Evolutionary conservation across 2,113 vertebrate genomes (phyloP), one percentile per base, ranked within the genome.

Genomic region (Strix aluco): DNA sequence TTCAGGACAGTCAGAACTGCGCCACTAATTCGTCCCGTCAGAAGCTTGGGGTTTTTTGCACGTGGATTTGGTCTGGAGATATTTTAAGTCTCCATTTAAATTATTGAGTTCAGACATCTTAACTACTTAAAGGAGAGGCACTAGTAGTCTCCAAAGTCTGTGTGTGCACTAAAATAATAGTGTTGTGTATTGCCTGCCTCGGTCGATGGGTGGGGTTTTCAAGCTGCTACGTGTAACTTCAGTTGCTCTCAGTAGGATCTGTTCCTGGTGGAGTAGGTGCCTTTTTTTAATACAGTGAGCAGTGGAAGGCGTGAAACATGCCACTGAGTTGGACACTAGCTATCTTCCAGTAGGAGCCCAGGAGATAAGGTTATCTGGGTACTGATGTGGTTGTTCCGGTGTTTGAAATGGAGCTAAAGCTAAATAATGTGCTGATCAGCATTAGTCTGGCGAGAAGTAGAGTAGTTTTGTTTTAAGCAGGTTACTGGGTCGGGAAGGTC

Each of bases 21-120:
- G 13, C 75, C 4, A 15, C 30, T 85, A 13, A 79, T 82, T 85
- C 86, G 13, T 49, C 34, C 36, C 38, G 0, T 29, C 72, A 47
- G 40, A 72, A 85, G 12, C 51, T 25, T 29, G 44, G 11, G 7
- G 4, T 6, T 69, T 72, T 72, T 65, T 72, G 46, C 84, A 74
- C 18, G 20, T 92, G 83, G 81, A 27, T 90, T 95, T 61, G 34
- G 62, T 94, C 74, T 16, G 51, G 91, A 78, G 70, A 14, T 82
- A 85, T 88, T 97, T 96, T 91, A 80, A 73, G 91, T 12, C 63
- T 72, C 11, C 4, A 5, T 72, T 91, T 88, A 66, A 91, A 66
- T 94, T 42, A 30, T 1, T 91, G 51, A 61, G 51, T 87, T 91
- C 46, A 30, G 34, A 17, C 25, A 13, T 74, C 18, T 10, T 78